phyloP scores from a whole-genome alignment of 2,888 invertebrate genomes.

The Drosophila kanekoi region DNA sequence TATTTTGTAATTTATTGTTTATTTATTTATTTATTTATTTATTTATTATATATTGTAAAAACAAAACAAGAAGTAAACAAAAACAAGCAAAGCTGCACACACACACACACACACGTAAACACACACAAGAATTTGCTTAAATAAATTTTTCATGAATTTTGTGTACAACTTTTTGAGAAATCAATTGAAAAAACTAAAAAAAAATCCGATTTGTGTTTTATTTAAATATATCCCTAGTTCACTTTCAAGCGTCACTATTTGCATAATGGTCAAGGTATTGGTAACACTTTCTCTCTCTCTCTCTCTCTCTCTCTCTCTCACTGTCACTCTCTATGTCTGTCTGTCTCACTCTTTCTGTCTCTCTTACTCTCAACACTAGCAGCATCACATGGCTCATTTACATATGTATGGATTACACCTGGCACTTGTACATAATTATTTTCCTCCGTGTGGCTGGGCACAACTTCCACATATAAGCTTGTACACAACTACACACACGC shows the following conservation, averaged over 20 bases:
- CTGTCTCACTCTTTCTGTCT: not conserved
- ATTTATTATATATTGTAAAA: slow-evolving; percentile 79
- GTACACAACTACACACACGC: slow-evolving; percentile 5
- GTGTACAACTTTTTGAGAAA: slow-evolving; percentile 74
- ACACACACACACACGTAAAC: slow-evolving; percentile 44
- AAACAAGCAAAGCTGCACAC: slow-evolving; percentile 53
- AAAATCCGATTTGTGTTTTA: slow-evolving; percentile 63
- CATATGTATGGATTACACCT: slow-evolving; percentile 19
- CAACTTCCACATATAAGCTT: slow-evolving; percentile 1
- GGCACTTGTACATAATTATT: slow-evolving; percentile 43
- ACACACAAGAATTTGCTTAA: slow-evolving; percentile 67
- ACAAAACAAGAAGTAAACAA: slow-evolving; percentile 44
- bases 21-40: slow-evolving; percentile 67
- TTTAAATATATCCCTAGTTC: slow-evolving; percentile 42
- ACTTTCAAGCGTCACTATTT: slow-evolving; percentile 68
- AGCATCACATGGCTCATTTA: slow-evolving; percentile 15
- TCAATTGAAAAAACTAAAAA: slow-evolving; percentile 59
- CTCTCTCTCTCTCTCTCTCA: slow-evolving; percentile 1
- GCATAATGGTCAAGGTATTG: slow-evolving; percentile 37
- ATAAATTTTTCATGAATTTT: slow-evolving; percentile 76
- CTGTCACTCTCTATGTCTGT: slow-evolving; percentile 5
- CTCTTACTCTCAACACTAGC: slow-evolving; percentile 31
- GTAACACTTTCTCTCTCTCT: slow-evolving; percentile 12
- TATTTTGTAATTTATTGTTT: slow-evolving; percentile 78
- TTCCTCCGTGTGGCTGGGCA: slow-evolving; percentile 24